phyloP scores from a whole-genome alignment of 1,140 invertebrate genomes.

The Drosophila novamexicana region DNA sequence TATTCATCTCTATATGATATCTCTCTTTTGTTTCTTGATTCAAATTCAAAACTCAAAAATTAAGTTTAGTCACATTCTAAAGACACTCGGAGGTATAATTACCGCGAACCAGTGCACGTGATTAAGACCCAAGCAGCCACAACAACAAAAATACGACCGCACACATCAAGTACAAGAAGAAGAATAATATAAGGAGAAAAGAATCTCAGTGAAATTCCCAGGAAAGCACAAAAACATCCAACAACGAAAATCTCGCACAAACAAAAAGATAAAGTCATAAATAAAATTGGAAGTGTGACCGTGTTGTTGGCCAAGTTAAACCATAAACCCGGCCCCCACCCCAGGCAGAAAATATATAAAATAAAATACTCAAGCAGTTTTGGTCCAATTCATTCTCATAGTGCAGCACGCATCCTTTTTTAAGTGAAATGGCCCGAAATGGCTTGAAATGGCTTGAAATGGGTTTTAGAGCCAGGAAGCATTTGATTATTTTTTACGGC shows the following conservation, averaged over 20 bases:
- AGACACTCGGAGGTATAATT: conserved; percentile 75
- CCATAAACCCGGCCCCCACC: conserved; percentile 8
- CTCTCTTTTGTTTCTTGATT: conserved; percentile 6
- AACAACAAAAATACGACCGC: conserved; percentile 37
- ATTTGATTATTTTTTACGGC: conserved; percentile 81
- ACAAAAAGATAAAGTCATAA: conserved; percentile 81
- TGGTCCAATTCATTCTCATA: conserved; percentile 59
- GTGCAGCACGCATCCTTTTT: conserved; percentile 73
- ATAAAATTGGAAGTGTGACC: conserved; percentile 74
- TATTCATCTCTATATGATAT: background rate
- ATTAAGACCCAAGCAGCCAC: conserved; percentile 63
- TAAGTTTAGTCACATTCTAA: conserved; percentile 78
- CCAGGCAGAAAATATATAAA: background rate
- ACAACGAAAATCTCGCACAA: conserved; percentile 73
- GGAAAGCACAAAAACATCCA: conserved; percentile 74
- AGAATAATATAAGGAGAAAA: conserved; percentile 21
- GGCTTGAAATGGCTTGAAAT: conserved; percentile 28
- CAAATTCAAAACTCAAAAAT: conserved; percentile 43
- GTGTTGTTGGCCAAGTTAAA: conserved; percentile 26
- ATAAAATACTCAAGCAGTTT: conserved; percentile 39
- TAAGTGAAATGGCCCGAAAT: conserved; percentile 69
- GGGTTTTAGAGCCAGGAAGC: conserved; percentile 65
- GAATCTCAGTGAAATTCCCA: conserved; percentile 78
- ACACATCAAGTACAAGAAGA: conserved; percentile 36
- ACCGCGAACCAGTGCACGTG: conserved; percentile 69